A percentile compares a stretch with the other conserved stretches of the same genome.
phyloP scores from a whole-genome alignment of 64 coral and sea anemone species.

The Actinia tenebrosa region DNA sequence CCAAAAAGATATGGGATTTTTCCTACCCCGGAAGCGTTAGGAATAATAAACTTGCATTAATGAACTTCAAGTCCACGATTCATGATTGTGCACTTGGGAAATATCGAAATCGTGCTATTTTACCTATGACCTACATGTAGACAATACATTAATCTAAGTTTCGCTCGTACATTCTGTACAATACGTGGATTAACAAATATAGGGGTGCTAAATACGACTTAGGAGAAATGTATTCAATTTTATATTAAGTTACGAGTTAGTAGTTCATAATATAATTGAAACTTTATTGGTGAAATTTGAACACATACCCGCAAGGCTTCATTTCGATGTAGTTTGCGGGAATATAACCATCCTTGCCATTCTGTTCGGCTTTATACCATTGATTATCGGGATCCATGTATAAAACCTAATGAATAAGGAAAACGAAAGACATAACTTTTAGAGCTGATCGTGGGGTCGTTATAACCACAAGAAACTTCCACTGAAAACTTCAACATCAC shows the following conservation, averaged over 20 bases:
- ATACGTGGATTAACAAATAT: background rate
- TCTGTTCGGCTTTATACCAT: constrained; percentile 66
- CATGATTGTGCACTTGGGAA: background rate
- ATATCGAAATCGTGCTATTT: background rate
- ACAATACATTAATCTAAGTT: background rate
- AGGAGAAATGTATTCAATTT: background rate
- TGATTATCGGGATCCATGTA: constrained; percentile 49
- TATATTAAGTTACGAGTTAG: background rate
- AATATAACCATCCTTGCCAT: constrained; percentile 47
- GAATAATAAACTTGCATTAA: background rate
- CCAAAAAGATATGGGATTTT: background rate
- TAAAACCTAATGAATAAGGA: constrained; percentile 26
- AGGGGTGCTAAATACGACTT: background rate
- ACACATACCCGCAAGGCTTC: constrained; percentile 72
- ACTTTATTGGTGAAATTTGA: background rate
- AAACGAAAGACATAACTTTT: background rate
- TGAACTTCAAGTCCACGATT: background rate
- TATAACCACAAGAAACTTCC: background rate
- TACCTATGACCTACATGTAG: background rate
- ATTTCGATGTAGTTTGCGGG: constrained; percentile 84
- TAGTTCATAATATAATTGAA: background rate
- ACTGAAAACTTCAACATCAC: background rate
- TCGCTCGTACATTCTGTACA: background rate
- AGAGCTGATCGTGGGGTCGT: background rate
- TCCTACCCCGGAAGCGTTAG: background rate